Percentiles rank a stretch among this genome's conserved stretches.
These are phyloP conservation scores for Melanostigma gelatinosum DNA, from an alignment of 2,113 vertebrate species.

Conservation along the genomic window DNA sequence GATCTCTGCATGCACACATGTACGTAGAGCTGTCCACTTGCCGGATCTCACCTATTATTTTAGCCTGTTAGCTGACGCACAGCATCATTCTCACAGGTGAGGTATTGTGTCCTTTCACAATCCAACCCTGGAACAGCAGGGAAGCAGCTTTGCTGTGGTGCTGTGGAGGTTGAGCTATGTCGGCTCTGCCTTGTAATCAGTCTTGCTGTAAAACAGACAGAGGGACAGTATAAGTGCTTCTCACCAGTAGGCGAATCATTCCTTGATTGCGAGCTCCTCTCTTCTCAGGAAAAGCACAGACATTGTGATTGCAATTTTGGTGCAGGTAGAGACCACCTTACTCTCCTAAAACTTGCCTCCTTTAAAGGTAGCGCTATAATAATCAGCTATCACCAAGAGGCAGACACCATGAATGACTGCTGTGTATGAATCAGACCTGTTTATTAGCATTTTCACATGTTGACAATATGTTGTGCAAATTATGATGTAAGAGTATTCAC, in stretches of 20 bases:
- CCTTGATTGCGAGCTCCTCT: conserved; percentile 31
- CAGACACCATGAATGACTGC: neutral
- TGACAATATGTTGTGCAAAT: neutral
- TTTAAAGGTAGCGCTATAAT: neutral
- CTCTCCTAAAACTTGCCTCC: neutral
- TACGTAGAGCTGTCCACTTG: neutral
- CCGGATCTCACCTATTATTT: neutral
- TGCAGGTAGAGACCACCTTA: neutral
- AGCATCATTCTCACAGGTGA: neutral
- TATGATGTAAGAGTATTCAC: neutral
- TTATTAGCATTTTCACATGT: neutral
- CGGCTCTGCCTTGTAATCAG: neutral
- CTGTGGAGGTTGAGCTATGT: neutral
- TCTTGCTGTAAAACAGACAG: neutral
- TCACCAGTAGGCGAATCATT: conserved; percentile 19
- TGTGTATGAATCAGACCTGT: neutral
- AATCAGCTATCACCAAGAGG: neutral
- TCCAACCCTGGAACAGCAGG: neutral
- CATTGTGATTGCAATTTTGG: conserved; percentile 30
- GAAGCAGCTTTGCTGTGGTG: neutral
- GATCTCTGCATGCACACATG: neutral
- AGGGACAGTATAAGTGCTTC: conserved; percentile 3
- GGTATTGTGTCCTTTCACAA: conserved; percentile 14
- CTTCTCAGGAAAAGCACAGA: conserved; percentile 6
- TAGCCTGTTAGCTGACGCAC: neutral